Evolutionary conservation across 2,888 invertebrate species (phyloP).

Genomic region (Gonocerus acuteangulatus): DNA sequence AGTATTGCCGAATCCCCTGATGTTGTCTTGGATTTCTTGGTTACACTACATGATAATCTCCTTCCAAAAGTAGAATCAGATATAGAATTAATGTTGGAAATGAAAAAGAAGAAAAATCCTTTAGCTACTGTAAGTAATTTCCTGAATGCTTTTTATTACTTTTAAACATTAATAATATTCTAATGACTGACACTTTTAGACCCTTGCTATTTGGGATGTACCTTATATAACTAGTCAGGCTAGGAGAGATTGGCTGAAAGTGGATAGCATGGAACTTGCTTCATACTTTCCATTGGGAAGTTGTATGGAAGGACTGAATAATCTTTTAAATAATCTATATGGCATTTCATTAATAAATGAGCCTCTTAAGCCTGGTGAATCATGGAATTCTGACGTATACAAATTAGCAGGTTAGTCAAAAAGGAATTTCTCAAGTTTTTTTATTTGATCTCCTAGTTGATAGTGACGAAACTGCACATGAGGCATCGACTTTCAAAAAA

Average conservation of each 20-base stretch:
- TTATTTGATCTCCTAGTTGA: no score
- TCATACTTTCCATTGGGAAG: constrained; percentile 86
- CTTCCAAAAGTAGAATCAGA: constrained; percentile 63
- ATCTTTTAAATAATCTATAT: constrained; percentile 73
- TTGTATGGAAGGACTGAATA: constrained; percentile 95
- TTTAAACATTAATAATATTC: no score
- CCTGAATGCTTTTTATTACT: no score
- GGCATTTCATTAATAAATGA: constrained; percentile 69
- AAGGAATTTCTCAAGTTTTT: background rate
- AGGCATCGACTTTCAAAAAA: no score
- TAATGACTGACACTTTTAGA: constrained; percentile 29
- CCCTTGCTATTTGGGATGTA: constrained; percentile 66
- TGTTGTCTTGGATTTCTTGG: constrained; percentile 71
- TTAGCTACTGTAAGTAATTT: constrained; percentile 10
- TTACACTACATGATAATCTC: constrained; percentile 63
- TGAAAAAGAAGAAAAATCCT: constrained; percentile 43
- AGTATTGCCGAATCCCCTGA: constrained; percentile 77
- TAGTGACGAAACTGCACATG: no score
- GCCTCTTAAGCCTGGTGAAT: constrained; percentile 68
- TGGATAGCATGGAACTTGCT: constrained; percentile 63
- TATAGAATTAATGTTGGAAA: constrained; percentile 63
- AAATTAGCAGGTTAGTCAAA: constrained; percentile 60
- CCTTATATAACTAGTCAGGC: constrained; percentile 73
- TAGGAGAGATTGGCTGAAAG: constrained; percentile 61
- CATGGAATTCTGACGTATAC: constrained; percentile 81